phyloP scores from a whole-genome alignment of 2,888 invertebrate species.

The Epirrhoe alternata region DNA sequence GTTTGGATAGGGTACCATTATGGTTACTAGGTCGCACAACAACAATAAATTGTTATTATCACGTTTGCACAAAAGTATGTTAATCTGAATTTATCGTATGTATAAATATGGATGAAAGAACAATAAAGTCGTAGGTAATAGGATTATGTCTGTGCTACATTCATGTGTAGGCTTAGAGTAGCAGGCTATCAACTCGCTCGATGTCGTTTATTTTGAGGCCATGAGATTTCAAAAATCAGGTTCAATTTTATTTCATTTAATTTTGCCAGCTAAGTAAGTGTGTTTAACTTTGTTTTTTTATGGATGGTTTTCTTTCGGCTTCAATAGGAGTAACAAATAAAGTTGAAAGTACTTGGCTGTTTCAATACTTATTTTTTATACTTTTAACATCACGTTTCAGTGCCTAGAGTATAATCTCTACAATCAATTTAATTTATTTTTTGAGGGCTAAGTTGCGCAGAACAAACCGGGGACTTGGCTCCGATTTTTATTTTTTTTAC shows the following conservation, averaged over 20 bases:
- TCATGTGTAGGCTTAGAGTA: constrained; percentile 2
- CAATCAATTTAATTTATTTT: too few relatives aligned
- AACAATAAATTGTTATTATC: constrained; percentile 21
- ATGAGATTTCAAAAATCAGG: constrained; percentile 1
- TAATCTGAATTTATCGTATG: constrained; percentile 22
- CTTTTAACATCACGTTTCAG: too few relatives aligned
- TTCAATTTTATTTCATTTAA: neutral
- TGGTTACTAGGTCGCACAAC: constrained; percentile 11
- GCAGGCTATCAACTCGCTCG: constrained; percentile 1
- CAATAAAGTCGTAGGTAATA: constrained; percentile 10
- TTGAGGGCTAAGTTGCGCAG: too few relatives aligned
- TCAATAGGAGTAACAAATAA: too few relatives aligned
- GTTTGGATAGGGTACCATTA: neutral
- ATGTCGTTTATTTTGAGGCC: neutral
- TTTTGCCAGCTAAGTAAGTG: neutral
- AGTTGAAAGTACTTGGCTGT: too few relatives aligned
- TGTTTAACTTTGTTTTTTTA: neutral
- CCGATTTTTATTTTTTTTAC: too few relatives aligned
- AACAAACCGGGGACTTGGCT: too few relatives aligned
- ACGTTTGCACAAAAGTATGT: constrained; percentile 17
- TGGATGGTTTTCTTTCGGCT: neutral
- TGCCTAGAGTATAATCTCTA: too few relatives aligned
- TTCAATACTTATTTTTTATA: too few relatives aligned
- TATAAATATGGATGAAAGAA: constrained; percentile 22
- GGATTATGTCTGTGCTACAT: constrained; percentile 16